phyloP scores from a whole-genome alignment of 2,113 vertebrate genomes.

The Lota lota region DNA sequence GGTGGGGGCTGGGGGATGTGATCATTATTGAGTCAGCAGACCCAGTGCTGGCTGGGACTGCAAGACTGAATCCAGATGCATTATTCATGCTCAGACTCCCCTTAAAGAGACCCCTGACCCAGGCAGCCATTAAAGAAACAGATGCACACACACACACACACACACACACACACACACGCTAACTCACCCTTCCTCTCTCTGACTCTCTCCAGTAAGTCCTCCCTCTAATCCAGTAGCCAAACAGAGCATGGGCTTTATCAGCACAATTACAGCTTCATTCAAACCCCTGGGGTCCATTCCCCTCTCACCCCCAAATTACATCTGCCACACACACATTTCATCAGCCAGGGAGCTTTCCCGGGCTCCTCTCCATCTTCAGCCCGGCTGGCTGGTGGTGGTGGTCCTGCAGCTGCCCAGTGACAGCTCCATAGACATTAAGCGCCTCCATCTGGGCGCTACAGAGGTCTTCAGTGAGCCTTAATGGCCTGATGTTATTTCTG shows the following conservation, averaged over 20 bases:
- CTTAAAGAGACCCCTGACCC: constrained; percentile 37
- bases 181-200: background rate
- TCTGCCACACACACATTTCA: background rate
- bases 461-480: constrained; percentile 46
- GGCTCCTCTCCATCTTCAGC: background rate
- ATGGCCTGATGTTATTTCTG: constrained; percentile 46
- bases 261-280: constrained; percentile 37
- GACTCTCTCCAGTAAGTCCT: constrained; percentile 1
- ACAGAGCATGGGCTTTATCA: constrained; percentile 35
- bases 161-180: background rate
- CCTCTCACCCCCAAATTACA: constrained; percentile 36
- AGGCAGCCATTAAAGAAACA: constrained; percentile 50
- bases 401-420: constrained; percentile 20
- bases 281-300: constrained; percentile 22
- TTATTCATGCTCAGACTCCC: constrained; percentile 61
- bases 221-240: constrained; percentile 39
- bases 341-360: constrained; percentile 10
- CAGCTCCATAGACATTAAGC: constrained; percentile 56
- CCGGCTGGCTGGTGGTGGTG: constrained; percentile 2
- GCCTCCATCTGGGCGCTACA: constrained; percentile 46
- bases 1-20: constrained; percentile 16
- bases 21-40: constrained; percentile 25
- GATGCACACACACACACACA: constrained; percentile 15
- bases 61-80: constrained; percentile 41
- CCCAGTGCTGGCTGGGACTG: constrained; percentile 33